Percentiles rank a stretch among this genome's conserved stretches.
phyloP scores from a whole-genome alignment of 2,797 vertebrate genomes.

The Acanthiza pusilla region DNA sequence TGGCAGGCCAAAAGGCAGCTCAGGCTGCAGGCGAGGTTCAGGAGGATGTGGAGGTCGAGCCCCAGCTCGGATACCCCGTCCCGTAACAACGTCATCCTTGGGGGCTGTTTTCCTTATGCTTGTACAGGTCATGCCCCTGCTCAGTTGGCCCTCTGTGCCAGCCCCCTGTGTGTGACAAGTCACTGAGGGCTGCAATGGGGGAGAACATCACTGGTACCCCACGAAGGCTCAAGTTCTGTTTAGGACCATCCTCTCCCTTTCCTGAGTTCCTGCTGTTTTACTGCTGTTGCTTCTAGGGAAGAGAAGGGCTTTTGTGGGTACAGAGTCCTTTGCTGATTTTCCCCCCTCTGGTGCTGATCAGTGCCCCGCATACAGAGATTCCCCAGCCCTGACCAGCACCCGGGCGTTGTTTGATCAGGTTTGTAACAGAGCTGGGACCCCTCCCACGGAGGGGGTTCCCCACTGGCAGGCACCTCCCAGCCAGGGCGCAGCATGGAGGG shows the following conservation, averaged over 20 bases:
- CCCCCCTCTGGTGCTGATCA: background rate
- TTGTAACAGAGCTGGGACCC: background rate
- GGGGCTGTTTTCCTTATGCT: background rate
- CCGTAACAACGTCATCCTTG: background rate
- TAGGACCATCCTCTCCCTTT: background rate
- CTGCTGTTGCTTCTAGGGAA: background rate
- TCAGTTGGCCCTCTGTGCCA: background rate
- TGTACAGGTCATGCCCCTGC: background rate
- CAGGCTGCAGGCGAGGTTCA: background rate
- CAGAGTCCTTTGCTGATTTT: background rate
- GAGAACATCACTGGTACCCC: background rate
- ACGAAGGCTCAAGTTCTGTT: background rate
- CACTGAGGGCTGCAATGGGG: background rate
- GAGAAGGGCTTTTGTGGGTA: background rate
- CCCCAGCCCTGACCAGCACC: rapidly evolving
- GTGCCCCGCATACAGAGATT: background rate
- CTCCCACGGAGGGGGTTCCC: background rate
- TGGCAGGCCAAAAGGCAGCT: conserved; percentile 1
- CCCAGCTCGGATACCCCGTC: background rate
- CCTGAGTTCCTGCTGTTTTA: background rate
- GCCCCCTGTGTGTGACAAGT: background rate
- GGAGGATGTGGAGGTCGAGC: background rate
- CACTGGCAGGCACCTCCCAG: background rate
- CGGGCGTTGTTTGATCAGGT: background rate
- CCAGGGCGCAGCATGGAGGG: background rate